Percentiles rank a stretch among this genome's conserved stretches.
These are phyloP conservation scores for Polypterus bichir DNA, from an alignment of 2,113 vertebrate species.

Conservation along the genomic window DNA sequence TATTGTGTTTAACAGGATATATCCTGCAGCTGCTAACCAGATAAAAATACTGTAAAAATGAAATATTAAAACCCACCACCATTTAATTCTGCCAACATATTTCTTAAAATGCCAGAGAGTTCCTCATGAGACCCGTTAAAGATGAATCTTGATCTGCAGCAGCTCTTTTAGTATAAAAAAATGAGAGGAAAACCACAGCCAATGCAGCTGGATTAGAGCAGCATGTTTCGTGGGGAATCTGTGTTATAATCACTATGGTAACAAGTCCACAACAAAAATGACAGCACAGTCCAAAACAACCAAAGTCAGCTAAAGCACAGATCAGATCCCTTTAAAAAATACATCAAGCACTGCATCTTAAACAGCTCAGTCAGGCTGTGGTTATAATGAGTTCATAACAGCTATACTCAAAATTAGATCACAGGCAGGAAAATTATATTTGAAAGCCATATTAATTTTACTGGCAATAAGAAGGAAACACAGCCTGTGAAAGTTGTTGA, in stretches of 20 bases:
- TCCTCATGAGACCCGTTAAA: not conserved
- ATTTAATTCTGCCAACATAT: constrained; percentile 2
- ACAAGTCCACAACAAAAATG: not conserved
- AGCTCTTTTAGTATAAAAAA: not conserved
- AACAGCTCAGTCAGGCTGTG: not conserved
- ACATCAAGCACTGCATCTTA: not conserved
- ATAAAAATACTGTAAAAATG: not conserved
- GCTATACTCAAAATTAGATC: not conserved
- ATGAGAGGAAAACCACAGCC: not conserved
- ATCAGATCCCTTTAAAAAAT: not conserved
- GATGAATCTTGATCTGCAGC: not conserved
- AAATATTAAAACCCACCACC: not conserved
- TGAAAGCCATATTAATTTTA: not conserved
- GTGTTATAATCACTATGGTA: not conserved
- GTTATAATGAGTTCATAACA: not conserved
- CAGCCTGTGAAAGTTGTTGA: too few species aligned
- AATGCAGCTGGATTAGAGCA: not conserved
- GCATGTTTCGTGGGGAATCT: constrained; percentile 1
- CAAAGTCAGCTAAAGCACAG: not conserved
- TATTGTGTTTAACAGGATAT: not conserved
- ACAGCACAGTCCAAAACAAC: not conserved
- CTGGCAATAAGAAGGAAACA: too few species aligned
- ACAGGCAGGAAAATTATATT: not conserved
- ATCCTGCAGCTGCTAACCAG: constrained; percentile 1
- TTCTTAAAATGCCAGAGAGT: constrained; percentile 1